Evolutionary conservation across 2,888 invertebrate genomes (phyloP).

Genomic region (Hypomecis punctinalis): DNA sequence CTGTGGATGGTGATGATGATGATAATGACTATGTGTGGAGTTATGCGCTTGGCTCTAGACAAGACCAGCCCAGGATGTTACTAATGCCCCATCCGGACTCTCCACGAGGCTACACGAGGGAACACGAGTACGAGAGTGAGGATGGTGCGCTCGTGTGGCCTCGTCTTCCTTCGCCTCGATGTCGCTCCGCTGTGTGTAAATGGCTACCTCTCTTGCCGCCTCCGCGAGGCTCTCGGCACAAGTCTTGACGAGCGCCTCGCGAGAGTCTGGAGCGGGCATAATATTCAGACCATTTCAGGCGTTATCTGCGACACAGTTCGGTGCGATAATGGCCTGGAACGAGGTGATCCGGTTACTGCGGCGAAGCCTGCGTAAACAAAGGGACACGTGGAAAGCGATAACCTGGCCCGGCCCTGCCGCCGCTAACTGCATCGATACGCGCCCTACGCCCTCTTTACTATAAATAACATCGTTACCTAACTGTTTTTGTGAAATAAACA

Average conservation of each 20-base stretch:
- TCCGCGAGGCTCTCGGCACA: background rate
- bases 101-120: no score
- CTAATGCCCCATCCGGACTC: no score
- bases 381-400: conserved; percentile 42
- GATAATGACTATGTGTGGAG: no score
- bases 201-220: background rate
- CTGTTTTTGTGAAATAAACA: background rate
- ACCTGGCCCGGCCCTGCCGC: conserved; percentile 21
- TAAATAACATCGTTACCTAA: background rate
- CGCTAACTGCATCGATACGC: background rate
- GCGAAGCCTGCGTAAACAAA: conserved; percentile 31
- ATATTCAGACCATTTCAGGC: background rate
- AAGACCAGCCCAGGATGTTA: no score
- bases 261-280: no score
- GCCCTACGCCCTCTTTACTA: background rate
- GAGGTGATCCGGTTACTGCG: conserved; percentile 28
- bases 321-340: conserved; percentile 12
- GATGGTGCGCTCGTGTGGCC: no score
- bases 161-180: no score
- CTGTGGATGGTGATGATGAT: no score
- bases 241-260: no score
- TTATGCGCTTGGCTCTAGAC: no score
- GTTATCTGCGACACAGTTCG: background rate
- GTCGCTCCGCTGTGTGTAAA: no score
- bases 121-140: no score